Conservation (phyloP, 2,888 invertebrate species). For the Ophioninae sp. region DNA sequence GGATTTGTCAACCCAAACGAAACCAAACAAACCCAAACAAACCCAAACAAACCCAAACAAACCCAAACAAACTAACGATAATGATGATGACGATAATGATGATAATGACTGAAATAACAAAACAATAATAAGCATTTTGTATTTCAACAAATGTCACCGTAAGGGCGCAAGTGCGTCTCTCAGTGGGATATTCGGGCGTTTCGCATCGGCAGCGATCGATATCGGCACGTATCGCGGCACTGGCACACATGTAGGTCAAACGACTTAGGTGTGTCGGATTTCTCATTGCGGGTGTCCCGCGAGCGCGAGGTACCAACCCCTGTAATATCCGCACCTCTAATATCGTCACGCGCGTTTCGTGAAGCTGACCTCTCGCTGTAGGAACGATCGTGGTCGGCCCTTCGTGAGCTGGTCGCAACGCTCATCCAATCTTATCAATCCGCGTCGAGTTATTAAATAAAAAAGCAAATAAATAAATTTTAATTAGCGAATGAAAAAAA, state of each 20-base stretch:
- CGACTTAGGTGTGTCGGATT: conserved; percentile 54
- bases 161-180: conserved; percentile 3
- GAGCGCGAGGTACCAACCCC: conserved; percentile 29
- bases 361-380: conserved; percentile 32
- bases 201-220: conserved; percentile 12
- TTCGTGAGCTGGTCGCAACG: too few species aligned
- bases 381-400: too few species aligned
- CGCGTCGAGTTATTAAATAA: too few species aligned
- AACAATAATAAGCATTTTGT: neutral
- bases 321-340: neutral
- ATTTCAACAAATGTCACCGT: too few species aligned
- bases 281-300: conserved; percentile 3
- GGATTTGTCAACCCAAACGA: too few species aligned
- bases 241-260: conserved; percentile 57
- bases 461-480: too few species aligned
- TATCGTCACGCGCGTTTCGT: neutral
- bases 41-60: too few species aligned
- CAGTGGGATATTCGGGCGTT: neutral
- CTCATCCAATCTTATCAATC: too few species aligned
- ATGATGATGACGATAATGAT: too few species aligned
- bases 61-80: too few species aligned
- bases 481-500: too few species aligned
- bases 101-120: neutral
- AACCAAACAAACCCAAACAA: too few species aligned
- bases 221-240: neutral